These are phyloP conservation scores for Echinometra lucunter DNA, from an alignment of 53 echinoderm and acorn worm genomes.

Conservation along the genomic window DNA sequence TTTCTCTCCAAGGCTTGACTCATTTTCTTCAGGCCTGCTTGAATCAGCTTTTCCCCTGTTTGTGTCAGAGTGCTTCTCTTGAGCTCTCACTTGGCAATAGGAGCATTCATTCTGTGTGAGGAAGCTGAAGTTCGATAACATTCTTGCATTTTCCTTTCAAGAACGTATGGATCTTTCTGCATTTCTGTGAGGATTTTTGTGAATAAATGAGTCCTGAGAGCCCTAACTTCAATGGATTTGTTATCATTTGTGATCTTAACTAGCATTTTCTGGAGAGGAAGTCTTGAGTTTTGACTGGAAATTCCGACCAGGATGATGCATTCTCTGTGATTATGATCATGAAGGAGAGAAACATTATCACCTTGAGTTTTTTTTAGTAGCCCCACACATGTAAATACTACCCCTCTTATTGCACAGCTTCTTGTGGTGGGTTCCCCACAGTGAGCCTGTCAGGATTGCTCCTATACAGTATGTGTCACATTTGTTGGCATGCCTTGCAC, in stretches of 20 bases:
- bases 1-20: conserved; percentile 26
- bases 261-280: conserved; percentile 9
- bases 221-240: not conserved
- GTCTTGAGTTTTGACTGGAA: conserved; percentile 18
- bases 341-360: not conserved
- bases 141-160: conserved; percentile 6
- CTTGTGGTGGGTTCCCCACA: not conserved
- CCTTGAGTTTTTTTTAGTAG: not conserved
- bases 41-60: not conserved
- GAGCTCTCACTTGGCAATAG: not conserved
- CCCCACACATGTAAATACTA: not conserved
- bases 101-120: not conserved
- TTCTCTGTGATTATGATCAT: not conserved
- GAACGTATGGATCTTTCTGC: not conserved
- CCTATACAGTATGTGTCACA: not conserved
- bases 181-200: not conserved
- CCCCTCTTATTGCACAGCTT: not conserved
- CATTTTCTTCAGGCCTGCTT: conserved; percentile 34
- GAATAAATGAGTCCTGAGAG: not conserved
- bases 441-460: not conserved
- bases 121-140: conserved; percentile 16
- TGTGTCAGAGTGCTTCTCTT: conserved; percentile 32
- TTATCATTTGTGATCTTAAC: conserved; percentile 22
- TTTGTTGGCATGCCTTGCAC: not conserved
- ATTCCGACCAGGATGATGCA: conserved; percentile 11